These are phyloP conservation scores for Thermophis baileyi DNA, from an alignment of 2,113 vertebrate genomes.

Conservation along the genomic window DNA sequence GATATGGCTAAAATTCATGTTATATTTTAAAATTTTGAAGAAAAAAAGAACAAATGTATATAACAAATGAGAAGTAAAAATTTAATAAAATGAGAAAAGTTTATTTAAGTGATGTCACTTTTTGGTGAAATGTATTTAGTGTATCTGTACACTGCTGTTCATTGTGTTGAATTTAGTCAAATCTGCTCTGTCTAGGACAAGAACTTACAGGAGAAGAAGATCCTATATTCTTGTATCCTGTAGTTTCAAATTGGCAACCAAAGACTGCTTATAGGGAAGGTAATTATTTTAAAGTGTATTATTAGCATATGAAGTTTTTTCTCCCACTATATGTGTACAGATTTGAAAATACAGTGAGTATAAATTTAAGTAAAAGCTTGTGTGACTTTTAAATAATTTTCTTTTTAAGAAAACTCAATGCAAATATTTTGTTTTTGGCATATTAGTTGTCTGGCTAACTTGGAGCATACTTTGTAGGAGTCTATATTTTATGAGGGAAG, in stretches of 20 bases:
- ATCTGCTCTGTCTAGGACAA: constrained; percentile 51
- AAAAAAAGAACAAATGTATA: neutral
- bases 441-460: neutral
- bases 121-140: neutral
- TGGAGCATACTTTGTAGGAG: neutral
- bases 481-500: neutral
- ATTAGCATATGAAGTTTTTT: neutral
- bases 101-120: neutral
- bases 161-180: constrained; percentile 23
- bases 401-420: neutral
- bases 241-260: constrained; percentile 74
- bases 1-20: neutral
- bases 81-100: neutral
- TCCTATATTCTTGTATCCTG: constrained; percentile 71
- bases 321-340: constrained; percentile 12
- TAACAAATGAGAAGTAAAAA: neutral
- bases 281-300: constrained; percentile 49
- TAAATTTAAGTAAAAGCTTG: neutral
- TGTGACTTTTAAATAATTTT: neutral
- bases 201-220: constrained; percentile 74
- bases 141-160: constrained; percentile 13
- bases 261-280: constrained; percentile 73
- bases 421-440: neutral
- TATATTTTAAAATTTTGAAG: neutral
- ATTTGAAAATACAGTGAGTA: neutral